Evolutionary conservation across 2,888 invertebrate genomes (phyloP), one percentile per base, ranked within the genome.

Genomic region (Diloba caeruleocephala): DNA sequence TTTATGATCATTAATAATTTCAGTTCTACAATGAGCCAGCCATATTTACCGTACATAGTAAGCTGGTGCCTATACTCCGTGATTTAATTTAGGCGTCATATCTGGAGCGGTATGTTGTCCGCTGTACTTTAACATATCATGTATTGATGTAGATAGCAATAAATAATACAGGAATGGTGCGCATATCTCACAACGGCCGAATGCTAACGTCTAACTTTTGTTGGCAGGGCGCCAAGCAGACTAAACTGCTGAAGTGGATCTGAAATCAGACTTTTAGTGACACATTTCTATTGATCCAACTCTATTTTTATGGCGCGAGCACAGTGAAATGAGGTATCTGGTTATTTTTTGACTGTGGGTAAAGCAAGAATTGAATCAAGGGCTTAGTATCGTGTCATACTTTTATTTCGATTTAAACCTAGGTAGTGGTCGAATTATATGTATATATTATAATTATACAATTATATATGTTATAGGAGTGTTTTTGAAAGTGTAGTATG

Each of bases 251-350:
- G 52, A 53, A 58, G 39, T 41, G 39, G 49, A 62, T 71, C 53
- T 39, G 49, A 49, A 52, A 57, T 49, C 55, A 43, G 39, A 38
- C 32, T 57, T 42, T 42, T 34, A 45, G 50, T 71, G 67, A 71
- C 67, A 67, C 67, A 52, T 66, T 60, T 46, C 43, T 52, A 66
- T 52, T 52, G 61, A 66, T 65, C 51, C 43, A 54, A 32, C 54
- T 50, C 50, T 59, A 66, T 64, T 66, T 65, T 43, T 51, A 59
- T 58, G 46, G 45, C 4, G 10, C 41, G 43, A 43, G 33, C 13
- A 9, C 29, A 28, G 17, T 25, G 6, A 21, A 12, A 14, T 25
- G 25, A 3, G n/a, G 36, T 31, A 28, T 36, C 25, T 19, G 12
- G 14, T 32, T 21, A 29, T 23, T 21, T 32, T 49, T 46, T 43